Evolutionary conservation across 2,888 invertebrate genomes (phyloP).

Genomic region (Blera fallax): DNA sequence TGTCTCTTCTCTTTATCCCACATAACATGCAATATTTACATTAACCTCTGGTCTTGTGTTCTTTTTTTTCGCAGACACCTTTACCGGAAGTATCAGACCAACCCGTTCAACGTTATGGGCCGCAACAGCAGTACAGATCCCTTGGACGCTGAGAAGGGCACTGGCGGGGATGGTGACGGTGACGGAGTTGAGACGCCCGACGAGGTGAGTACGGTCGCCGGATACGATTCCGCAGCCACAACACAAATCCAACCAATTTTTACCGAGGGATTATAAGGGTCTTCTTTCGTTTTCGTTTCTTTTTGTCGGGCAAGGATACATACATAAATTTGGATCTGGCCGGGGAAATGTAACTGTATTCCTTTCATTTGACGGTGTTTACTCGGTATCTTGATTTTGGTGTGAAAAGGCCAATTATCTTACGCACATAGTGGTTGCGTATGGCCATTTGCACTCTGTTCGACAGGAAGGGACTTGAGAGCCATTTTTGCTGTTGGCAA

Average conservation of each 20-base stretch:
- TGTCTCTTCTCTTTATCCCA: conserved; percentile 15
- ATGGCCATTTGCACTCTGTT: conserved; percentile 46
- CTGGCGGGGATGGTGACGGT: conserved; percentile 76
- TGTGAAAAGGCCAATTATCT: conserved; percentile 65
- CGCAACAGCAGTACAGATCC: conserved; percentile 68
- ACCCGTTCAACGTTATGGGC: conserved; percentile 66
- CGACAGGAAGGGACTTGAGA: neutral
- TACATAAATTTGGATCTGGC: conserved; percentile 61
- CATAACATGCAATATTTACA: conserved; percentile 35
- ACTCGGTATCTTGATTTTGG: conserved; percentile 64
- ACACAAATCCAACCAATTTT: conserved; percentile 51
- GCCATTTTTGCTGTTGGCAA: conserved; percentile 40
- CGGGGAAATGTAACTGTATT: conserved; percentile 31
- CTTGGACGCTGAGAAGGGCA: conserved; percentile 73
- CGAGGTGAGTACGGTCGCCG: conserved; percentile 58
- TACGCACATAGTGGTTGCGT: conserved; percentile 26
- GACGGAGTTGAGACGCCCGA: conserved; percentile 73
- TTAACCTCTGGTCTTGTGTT: conserved; percentile 54
- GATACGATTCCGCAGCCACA: conserved; percentile 12
- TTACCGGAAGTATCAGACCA: conserved; percentile 74
- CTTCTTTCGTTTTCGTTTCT: neutral
- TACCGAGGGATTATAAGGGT: conserved; percentile 49
- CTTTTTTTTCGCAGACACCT: conserved; percentile 70
- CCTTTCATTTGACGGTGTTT: conserved; percentile 53
- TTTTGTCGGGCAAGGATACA: conserved; percentile 10